phyloP scores from a whole-genome alignment of 2,113 vertebrate genomes.

The Pachycephala philippinensis region DNA sequence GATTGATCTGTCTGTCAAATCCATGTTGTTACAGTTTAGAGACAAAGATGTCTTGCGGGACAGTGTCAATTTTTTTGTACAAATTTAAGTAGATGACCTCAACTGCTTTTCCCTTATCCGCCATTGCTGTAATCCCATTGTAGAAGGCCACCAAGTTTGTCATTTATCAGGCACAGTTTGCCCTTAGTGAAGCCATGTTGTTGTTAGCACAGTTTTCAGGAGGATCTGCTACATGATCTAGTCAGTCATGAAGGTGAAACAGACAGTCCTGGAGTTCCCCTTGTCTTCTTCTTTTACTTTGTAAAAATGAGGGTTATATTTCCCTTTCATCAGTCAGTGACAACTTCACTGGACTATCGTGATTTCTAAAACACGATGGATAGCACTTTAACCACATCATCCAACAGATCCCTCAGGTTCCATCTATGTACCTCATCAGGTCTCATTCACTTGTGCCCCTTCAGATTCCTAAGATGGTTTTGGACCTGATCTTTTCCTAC shows the following conservation, averaged over 20 bases:
- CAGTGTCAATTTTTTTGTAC: neutral
- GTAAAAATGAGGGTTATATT: neutral
- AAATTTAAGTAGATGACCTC: neutral
- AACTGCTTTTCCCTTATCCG: neutral
- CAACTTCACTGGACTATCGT: neutral
- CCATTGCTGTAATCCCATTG: neutral
- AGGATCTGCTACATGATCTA: neutral
- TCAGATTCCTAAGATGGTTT: neutral
- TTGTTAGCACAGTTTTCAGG: neutral
- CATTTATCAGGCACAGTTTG: neutral
- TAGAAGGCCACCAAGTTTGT: neutral
- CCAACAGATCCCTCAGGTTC: neutral
- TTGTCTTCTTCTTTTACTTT: neutral
- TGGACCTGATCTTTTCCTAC: neutral
- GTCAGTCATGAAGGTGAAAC: neutral
- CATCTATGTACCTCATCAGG: accelerated
- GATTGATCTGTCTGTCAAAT: neutral
- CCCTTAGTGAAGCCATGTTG: neutral
- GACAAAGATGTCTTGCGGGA: accelerated
- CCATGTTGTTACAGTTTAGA: neutral
- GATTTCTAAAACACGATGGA: neutral
- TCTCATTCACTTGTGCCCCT: neutral
- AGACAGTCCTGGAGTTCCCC: neutral
- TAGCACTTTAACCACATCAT: neutral
- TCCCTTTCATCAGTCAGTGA: neutral